phyloP scores from a whole-genome alignment of 2,113 vertebrate genomes.

The rabbit (Oryctolagus cuniculus) region DNA sequence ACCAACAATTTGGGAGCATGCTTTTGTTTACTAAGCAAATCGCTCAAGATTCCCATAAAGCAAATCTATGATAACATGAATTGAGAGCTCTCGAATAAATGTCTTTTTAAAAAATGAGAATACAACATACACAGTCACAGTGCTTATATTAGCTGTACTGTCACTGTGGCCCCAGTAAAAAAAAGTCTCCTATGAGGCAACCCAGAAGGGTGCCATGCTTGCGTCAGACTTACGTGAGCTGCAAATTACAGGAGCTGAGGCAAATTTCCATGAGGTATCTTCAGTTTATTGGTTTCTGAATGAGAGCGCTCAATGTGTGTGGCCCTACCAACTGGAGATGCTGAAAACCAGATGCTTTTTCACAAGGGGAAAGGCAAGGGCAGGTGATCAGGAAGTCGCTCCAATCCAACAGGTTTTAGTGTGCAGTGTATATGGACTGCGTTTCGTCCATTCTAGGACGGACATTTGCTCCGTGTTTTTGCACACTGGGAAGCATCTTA shows the following conservation, averaged over 20 bases:
- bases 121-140: background rate
- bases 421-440: background rate
- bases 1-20: background rate
- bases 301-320: background rate
- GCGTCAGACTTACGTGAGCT: background rate
- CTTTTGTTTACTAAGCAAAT: conserved; percentile 48
- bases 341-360: background rate
- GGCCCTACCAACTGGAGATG: background rate
- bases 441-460: background rate
- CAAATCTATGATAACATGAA: background rate
- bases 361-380: background rate
- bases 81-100: background rate
- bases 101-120: background rate
- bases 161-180: background rate
- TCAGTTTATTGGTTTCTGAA: background rate
- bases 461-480: background rate
- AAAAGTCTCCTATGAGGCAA: background rate
- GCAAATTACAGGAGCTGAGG: background rate
- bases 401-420: background rate
- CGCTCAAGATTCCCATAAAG: conserved; percentile 1
- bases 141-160: background rate
- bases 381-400: background rate
- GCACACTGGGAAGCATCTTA: background rate
- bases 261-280: background rate
- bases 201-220: background rate